A percentile compares a stretch with the other conserved stretches of the same genome.
phyloP scores from a whole-genome alignment of 2,888 invertebrate species.

The Myathropa florea region DNA sequence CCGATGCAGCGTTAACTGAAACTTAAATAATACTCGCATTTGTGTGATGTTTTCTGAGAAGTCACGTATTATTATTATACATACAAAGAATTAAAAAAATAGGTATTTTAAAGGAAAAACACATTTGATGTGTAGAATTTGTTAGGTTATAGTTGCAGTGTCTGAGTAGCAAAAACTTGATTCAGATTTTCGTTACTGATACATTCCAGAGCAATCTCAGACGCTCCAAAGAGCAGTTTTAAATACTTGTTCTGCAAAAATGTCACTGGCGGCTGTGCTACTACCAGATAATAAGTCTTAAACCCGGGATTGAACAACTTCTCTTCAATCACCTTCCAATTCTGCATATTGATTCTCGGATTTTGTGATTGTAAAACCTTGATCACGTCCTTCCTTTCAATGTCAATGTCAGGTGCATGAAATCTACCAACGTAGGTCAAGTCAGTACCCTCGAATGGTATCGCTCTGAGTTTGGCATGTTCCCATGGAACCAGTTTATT shows the following conservation, averaged over 20 bases:
- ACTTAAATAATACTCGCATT: too few relatives aligned
- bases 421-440: background rate
- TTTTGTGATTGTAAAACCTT: conserved; percentile 34
- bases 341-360: conserved; percentile 6
- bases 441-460: background rate
- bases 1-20: too few relatives aligned
- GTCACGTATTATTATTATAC: background rate
- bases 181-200: background rate
- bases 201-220: conserved; percentile 22
- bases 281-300: background rate
- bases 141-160: background rate
- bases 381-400: background rate
- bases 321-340: conserved; percentile 41
- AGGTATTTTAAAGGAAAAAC: too few relatives aligned
- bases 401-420: conserved; percentile 1
- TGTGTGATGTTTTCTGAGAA: too few relatives aligned
- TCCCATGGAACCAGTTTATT: conserved; percentile 18
- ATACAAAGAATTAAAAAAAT: background rate
- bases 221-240: conserved; percentile 28
- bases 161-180: too few relatives aligned
- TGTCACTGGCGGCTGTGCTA: conserved; percentile 14
- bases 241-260: conserved; percentile 16
- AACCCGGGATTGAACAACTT: background rate
- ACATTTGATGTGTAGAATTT: background rate
- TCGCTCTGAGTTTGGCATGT: conserved; percentile 2